Evolutionary conservation across 1,140 invertebrate genomes (phyloP).

Genomic region (Dryas iulia): DNA sequence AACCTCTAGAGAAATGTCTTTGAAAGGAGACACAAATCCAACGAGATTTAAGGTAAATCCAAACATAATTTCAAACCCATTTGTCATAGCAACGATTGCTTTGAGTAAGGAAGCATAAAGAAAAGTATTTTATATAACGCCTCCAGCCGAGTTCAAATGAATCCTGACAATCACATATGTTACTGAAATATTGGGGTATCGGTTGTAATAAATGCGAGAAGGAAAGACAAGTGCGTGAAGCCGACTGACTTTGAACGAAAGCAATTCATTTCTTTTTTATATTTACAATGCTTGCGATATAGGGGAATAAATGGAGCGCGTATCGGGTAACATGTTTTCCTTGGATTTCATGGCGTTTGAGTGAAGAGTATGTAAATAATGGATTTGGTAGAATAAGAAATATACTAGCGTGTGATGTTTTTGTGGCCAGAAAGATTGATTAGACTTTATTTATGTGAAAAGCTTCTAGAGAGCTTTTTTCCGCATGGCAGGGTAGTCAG

Average conservation of each 20-base stretch:
- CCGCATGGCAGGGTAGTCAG: no score
- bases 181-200: constrained; percentile 19
- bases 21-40: constrained; percentile 18
- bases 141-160: constrained; percentile 8
- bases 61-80: constrained; percentile 19
- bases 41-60: constrained; percentile 5
- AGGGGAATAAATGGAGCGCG: not conserved
- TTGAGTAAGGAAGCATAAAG: constrained; percentile 4
- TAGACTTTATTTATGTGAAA: not conserved
- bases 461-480: no score
- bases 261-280: constrained; percentile 7
- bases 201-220: constrained; percentile 20
- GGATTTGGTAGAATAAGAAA: not conserved
- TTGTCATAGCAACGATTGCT: constrained; percentile 15
- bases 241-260: not conserved
- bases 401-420: not conserved
- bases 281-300: not conserved
- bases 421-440: not conserved
- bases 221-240: constrained; percentile 15
- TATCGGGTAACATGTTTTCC: not conserved
- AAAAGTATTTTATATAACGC: constrained; percentile 14
- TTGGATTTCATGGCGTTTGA: not conserved
- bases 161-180: constrained; percentile 24
- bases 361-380: not conserved
- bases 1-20: constrained; percentile 20